These are phyloP conservation scores for Microplitis deprimator DNA, from an alignment of 2,888 invertebrate genomes.

Conservation along the genomic window DNA sequence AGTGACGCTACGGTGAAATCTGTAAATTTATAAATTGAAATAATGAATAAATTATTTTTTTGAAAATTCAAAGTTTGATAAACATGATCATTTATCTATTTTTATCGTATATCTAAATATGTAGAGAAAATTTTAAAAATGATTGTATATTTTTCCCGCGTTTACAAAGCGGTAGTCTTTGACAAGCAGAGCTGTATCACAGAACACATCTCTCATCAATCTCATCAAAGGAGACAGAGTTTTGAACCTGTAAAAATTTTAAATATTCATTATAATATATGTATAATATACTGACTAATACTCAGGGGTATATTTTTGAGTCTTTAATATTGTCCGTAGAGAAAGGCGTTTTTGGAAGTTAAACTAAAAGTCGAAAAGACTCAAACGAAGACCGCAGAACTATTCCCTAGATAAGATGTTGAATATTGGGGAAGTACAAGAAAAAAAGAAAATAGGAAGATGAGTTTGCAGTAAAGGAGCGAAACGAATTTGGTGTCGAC, in stretches of 20 bases:
- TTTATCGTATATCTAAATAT: neutral
- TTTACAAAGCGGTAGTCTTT: neutral
- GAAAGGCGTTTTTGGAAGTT: neutral
- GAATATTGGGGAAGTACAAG: conserved; percentile 4
- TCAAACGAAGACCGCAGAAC: neutral
- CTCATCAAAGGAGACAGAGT: conserved; percentile 12
- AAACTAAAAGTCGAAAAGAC: neutral
- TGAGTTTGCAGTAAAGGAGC: conserved; percentile 56
- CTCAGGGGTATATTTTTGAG: neutral
- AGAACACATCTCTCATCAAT: conserved; percentile 1
- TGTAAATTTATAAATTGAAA: neutral
- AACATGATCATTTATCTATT: neutral
- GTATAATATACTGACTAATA: neutral
- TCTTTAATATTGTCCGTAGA: neutral
- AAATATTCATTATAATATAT: neutral
- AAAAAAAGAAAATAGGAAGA: conserved; percentile 28
- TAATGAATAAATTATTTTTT: neutral
- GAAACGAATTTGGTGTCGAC: conserved; percentile 64
- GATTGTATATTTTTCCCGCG: neutral
- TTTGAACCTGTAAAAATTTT: neutral
- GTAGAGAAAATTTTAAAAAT: neutral
- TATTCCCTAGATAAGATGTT: neutral
- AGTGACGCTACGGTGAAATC: neutral
- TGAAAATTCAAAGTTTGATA: neutral
- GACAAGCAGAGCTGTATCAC: neutral